A percentile compares a stretch with the other conserved stretches of the same genome.
Evolutionary conservation across 2,797 vertebrate species (phyloP).

Genomic region (Sandelia bainsii): DNA sequence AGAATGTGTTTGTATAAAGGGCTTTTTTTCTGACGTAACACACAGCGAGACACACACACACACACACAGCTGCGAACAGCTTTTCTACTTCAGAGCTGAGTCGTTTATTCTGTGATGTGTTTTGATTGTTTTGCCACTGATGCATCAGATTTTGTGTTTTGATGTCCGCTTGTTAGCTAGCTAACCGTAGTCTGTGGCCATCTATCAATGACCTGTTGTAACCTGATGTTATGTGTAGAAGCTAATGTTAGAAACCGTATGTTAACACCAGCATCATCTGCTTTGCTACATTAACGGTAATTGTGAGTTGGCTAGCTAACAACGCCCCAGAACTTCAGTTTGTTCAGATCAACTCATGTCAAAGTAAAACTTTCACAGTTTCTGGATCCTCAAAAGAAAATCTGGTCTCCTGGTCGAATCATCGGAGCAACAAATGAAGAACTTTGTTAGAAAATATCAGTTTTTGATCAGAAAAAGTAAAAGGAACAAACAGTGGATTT

Average conservation of each 20-base stretch:
- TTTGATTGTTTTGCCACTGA: constrained; percentile 20
- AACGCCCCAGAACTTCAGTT: not conserved
- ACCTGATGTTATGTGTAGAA: constrained; percentile 8
- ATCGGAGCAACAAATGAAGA: too few species aligned
- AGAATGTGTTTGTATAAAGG: constrained; percentile 52
- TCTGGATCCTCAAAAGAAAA: too few species aligned
- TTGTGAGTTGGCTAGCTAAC: not conserved
- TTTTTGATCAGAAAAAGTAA: too few species aligned
- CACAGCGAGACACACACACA: not conserved
- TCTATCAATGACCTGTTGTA: constrained; percentile 28
- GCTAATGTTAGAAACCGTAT: constrained; percentile 35
- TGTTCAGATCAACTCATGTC: not conserved
- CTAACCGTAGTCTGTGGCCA: constrained; percentile 23
- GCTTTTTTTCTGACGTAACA: constrained; percentile 48
- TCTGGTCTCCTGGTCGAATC: too few species aligned
- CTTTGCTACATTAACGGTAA: constrained; percentile 9
- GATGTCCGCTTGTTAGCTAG: constrained; percentile 29
- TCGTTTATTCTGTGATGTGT: constrained; percentile 36
- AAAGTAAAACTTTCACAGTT: not conserved
- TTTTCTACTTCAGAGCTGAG: constrained; percentile 40
- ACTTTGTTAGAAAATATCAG: too few species aligned
- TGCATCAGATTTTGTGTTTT: constrained; percentile 24
- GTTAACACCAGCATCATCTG: constrained; percentile 10
- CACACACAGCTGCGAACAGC: not conserved
- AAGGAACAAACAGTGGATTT: too few species aligned